Evolutionary conservation across 2,797 vertebrate genomes (phyloP).

Genomic region (Paedocypris micromegethes): DNA sequence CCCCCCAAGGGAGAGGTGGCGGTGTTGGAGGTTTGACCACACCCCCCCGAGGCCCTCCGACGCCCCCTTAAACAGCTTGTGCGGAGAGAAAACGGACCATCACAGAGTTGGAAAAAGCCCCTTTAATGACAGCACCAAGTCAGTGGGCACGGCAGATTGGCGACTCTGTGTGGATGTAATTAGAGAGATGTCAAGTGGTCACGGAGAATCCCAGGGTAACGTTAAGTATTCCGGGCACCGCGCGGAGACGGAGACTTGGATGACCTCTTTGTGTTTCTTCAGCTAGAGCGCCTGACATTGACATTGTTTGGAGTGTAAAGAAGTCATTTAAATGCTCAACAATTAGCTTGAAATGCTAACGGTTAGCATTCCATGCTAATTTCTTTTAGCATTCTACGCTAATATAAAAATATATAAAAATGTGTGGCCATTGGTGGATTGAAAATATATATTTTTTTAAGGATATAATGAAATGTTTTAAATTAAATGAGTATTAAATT

Average conservation of each 20-base stretch:
- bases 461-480: too few species aligned
- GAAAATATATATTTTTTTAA: too few species aligned
- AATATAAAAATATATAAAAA: too few species aligned
- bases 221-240: conserved; percentile 15
- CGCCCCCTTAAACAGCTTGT: conserved; percentile 25
- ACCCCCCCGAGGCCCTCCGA: conserved; percentile 34
- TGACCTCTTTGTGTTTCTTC: conserved; percentile 17
- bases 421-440: too few species aligned
- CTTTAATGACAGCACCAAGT: conserved; percentile 27
- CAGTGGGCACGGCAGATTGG: conserved; percentile 30
- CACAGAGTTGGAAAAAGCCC: conserved; percentile 31
- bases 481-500: too few species aligned
- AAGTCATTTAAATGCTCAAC: conserved; percentile 27
- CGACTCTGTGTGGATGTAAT: conserved; percentile 30
- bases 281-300: conserved; percentile 3
- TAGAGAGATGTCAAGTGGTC: conserved; percentile 26
- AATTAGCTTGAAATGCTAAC: too few species aligned
- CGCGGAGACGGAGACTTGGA: not conserved
- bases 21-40: conserved; percentile 45
- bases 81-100: conserved; percentile 33
- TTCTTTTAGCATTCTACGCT: too few species aligned
- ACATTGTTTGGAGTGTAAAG: conserved; percentile 27
- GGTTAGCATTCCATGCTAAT: too few species aligned
- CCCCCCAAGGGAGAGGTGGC: conserved; percentile 58
- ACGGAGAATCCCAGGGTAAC: conserved; percentile 1